Evolutionary conservation across 1,140 invertebrate genomes (phyloP).

Genomic region (Babylonia areolata): DNA sequence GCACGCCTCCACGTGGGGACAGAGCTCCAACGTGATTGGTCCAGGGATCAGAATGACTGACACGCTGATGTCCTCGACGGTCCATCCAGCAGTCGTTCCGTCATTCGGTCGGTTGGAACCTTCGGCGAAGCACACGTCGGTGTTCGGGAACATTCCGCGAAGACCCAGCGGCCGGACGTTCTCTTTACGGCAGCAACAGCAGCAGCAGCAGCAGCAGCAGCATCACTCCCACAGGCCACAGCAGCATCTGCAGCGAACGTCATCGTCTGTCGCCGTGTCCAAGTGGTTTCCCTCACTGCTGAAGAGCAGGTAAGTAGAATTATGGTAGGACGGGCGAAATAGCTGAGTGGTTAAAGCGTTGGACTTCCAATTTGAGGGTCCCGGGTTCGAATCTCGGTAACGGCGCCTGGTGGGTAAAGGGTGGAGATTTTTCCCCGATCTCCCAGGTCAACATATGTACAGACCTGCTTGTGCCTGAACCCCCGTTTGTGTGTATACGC

Average conservation of each 20-base stretch:
- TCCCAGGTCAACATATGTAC: too few species aligned
- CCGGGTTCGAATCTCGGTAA: too few species aligned
- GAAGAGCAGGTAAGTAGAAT: background rate
- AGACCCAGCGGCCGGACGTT: background rate
- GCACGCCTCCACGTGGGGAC: background rate
- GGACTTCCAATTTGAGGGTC: too few species aligned
- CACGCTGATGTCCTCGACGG: background rate
- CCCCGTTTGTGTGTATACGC: too few species aligned
- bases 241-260: background rate
- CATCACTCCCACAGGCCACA: background rate
- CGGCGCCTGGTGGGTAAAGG: too few species aligned
- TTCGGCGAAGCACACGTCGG: too few species aligned
- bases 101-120: background rate
- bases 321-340: too few species aligned
- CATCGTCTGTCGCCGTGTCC: background rate
- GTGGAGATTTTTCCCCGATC: too few species aligned
- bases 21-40: conserved; percentile 25
- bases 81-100: background rate
- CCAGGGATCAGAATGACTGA: background rate
- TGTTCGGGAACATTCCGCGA: background rate
- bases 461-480: too few species aligned
- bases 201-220: conserved; percentile 4
- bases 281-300: background rate
- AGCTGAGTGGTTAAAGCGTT: too few species aligned
- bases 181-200: background rate